These are phyloP conservation scores for Struthidea cinerea DNA, from an alignment of 2,113 vertebrate species.

Conservation along the genomic window DNA sequence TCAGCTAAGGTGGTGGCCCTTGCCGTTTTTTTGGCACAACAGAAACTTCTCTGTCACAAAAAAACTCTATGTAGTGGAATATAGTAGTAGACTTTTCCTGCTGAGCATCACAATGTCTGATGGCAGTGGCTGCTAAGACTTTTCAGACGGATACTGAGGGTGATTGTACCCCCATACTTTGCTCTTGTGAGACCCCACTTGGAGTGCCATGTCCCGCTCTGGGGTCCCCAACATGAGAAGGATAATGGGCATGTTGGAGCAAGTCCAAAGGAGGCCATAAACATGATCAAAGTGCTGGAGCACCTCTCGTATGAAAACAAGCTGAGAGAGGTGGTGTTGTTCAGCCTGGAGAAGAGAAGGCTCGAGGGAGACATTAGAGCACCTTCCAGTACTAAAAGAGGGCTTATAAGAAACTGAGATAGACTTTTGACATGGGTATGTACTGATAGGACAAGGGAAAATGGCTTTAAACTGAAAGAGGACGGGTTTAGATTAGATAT, in stretches of 20 bases:
- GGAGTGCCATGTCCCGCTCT: background rate
- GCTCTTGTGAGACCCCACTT: background rate
- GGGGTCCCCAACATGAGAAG: background rate
- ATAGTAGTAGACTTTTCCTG: background rate
- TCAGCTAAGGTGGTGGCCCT: background rate
- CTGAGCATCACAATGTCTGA: background rate
- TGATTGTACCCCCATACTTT: background rate
- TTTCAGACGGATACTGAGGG: background rate
- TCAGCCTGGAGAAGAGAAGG: background rate
- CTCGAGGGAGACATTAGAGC: background rate
- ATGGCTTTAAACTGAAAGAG: background rate
- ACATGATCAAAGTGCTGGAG: background rate
- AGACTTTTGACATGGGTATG: background rate
- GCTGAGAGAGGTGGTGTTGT: background rate
- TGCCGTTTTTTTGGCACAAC: background rate
- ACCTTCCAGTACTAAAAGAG: background rate
- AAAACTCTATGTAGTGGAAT: background rate
- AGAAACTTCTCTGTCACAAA: background rate
- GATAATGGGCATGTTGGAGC: background rate
- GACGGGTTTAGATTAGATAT: background rate
- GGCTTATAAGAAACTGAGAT: background rate
- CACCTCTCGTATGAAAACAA: background rate
- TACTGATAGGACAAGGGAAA: background rate
- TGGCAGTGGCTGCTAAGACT: background rate
- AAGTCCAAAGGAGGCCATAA: background rate